Evolutionary conservation across 2,113 vertebrate species (phyloP), one percentile per base, ranked within the genome.

Genomic region (Elanus axillaris): DNA sequence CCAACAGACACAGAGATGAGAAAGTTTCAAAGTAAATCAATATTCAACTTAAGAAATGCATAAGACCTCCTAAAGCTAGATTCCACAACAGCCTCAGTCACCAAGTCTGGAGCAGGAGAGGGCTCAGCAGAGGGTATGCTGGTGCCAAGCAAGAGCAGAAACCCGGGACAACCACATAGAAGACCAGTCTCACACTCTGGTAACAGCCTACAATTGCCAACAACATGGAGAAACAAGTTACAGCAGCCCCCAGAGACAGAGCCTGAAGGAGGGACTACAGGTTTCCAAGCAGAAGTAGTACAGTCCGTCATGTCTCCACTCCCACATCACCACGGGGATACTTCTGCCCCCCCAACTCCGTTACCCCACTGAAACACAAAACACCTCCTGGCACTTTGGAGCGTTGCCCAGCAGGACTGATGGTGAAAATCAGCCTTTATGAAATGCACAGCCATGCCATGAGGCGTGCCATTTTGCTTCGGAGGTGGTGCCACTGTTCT

Each of bases 151-250:
- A 64, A 21, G 25, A 66, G n/a, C 56, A 91, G 80, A 89, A 78
- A 64, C 47, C 9, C 29, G 45, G 68, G 60, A 34, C 27, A 71
- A 38, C 42, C 10, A 32, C 19, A 29, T 0, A 55, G 45, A 43
- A 58, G 36, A 77, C 26, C 4, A 1, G 5, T 23, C 27, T 91
- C 42, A 52, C 5, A 8, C 13, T 34, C 66, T 45, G 53, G 19
- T 85, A 90, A 58, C 27, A 76, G n/a, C 32, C 43, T 45, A 53
- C 38, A 85, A 7, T 6, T 0, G 0, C 38, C 29, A 59, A 20
- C 0, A 0, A 14, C 48, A 27, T 0, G 0, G 32, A 21, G 11
- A 62, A 68, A 86, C 10, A 56, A 82, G n/a, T 76, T 62, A 66
- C 11, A 32, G 19, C 74, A 53, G 31, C 6, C 13, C 38, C 13